Conservation (phyloP, 2,113 vertebrate genomes). For the Eurypyga helias region DNA sequence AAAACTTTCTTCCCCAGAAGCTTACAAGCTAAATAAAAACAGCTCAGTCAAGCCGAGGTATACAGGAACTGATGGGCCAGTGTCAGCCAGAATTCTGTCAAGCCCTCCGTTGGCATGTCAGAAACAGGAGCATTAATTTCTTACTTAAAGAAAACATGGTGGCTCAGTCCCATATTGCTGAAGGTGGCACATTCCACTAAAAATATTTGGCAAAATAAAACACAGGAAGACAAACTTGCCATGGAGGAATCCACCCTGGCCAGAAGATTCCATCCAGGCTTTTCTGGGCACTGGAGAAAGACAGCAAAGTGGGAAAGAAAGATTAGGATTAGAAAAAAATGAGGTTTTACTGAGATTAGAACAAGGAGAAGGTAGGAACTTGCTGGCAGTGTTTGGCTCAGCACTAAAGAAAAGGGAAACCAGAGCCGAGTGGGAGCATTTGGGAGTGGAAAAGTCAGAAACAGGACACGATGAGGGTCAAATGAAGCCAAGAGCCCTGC, state of each 20-base stretch:
- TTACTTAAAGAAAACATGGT: not conserved
- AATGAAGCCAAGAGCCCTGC: not conserved
- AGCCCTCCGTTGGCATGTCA: not conserved
- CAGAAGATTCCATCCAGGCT: not conserved
- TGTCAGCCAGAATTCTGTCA: not conserved
- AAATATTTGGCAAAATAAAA: not conserved
- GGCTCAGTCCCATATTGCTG: not conserved
- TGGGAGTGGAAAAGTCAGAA: no score
- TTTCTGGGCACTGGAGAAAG: not conserved
- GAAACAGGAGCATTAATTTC: not conserved
- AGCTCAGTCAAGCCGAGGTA: not conserved
- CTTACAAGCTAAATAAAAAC: not conserved
- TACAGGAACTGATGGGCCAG: not conserved
- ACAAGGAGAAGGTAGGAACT: not conserved
- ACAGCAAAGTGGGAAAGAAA: not conserved
- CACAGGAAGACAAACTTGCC: not conserved
- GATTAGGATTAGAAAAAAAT: not conserved
- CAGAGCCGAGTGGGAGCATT: not conserved
- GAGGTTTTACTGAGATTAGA: not conserved
- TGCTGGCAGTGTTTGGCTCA: not conserved
- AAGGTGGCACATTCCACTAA: not conserved
- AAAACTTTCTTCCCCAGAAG: not conserved
- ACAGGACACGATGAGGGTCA: not conserved
- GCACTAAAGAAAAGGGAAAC: not conserved
- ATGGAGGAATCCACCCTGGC: not conserved